Base-by-base conservation (phyloP, 2,888 invertebrate genomes). In the Pantelozetes paolii region DNA sequence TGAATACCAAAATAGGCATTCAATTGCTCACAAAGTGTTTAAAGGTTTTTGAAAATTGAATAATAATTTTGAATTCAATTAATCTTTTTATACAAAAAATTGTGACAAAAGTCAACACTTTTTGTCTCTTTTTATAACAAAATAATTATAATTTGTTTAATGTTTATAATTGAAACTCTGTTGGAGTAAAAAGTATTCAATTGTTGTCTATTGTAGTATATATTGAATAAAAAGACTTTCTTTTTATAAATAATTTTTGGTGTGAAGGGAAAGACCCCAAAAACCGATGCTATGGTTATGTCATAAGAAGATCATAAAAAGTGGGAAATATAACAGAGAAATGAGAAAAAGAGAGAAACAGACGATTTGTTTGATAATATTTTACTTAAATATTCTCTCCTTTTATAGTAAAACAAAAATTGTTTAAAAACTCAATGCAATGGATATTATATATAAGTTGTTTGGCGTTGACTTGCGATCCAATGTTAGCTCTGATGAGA, bases 241-340 rank as follows among this genome's bases (percentile, higher is more conserved):
- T 28, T 15, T 30, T 20, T 62, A 13, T 62, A 6, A 26, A 32
- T 20, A 18, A 50, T 26, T 54, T 54, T 54, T 54, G 23, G 26
- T 54, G 26, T 54, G 23, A 26, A 30, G 18, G 9, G n/a, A 32
- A 32, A 62, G 32, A 62, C 62, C 62, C 8, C 13, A 62, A 32
- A 26, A 30, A 36, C 18, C 62, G 32, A 36, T n/a, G n/a, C n/a
- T n/a, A n/a, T n/a, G n/a, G n/a, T 26, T 54, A 54, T 54, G 54
- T 54, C 54, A 54, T 54, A 54, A 62, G 62, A 62, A 62, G 32
- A 62, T 62, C 62, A 62, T 62, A 62, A 62, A 62, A 62, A 62
- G 20, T 26, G 18, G 54, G 32, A 20, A 62, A 62, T n/a, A 30
- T 18, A 26, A n/a, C 62, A 32, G 20, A 62, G 18, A 62, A 36